Evolutionary conservation across 2,888 invertebrate genomes (phyloP).

Genomic region (Epiblema foenella): DNA sequence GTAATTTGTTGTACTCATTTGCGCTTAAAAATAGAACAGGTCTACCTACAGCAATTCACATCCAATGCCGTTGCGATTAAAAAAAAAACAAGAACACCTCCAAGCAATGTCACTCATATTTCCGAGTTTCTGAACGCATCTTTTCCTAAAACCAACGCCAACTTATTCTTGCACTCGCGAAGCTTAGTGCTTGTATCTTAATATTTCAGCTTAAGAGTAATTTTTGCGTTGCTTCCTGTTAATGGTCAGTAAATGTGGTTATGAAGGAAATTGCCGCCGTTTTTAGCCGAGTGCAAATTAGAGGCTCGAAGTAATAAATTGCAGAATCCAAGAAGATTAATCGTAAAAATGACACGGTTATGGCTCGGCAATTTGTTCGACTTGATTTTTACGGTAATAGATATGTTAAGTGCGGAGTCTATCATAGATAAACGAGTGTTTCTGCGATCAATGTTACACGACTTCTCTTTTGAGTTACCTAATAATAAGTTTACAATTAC

Average conservation of each 20-base stretch:
- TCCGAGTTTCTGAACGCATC: slow-evolving; percentile 43
- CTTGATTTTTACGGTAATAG: slow-evolving; percentile 37
- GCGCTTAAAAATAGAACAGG: slow-evolving; percentile 14
- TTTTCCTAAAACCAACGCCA: slow-evolving; percentile 26
- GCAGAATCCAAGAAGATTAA: slow-evolving; percentile 40
- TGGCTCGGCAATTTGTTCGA: slow-evolving; percentile 35
- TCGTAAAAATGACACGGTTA: slow-evolving; percentile 40
- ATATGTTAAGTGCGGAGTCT: slow-evolving; percentile 29
- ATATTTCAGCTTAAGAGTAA: background rate
- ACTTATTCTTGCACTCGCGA: background rate
- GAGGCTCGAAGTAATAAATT: slow-evolving; percentile 40
- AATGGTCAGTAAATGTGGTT: background rate
- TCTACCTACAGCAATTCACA: background rate
- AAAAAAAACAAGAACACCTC: slow-evolving; percentile 29
- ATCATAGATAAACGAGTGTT: slow-evolving; percentile 24
- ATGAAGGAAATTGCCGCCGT: slow-evolving; percentile 36
- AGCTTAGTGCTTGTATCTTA: background rate
- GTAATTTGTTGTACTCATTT: slow-evolving; percentile 3
- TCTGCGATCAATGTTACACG: background rate
- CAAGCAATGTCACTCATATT: slow-evolving; percentile 37
- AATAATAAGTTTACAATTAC: too few species aligned
- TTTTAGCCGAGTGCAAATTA: slow-evolving; percentile 40
- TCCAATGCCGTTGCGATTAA: slow-evolving; percentile 17
- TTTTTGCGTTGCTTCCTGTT: background rate
- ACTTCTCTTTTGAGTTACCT: too few species aligned